Evolutionary conservation across 2,797 vertebrate species (phyloP), one percentile per base, ranked within the genome.

Genomic region (Hemitrygon akajei): DNA sequence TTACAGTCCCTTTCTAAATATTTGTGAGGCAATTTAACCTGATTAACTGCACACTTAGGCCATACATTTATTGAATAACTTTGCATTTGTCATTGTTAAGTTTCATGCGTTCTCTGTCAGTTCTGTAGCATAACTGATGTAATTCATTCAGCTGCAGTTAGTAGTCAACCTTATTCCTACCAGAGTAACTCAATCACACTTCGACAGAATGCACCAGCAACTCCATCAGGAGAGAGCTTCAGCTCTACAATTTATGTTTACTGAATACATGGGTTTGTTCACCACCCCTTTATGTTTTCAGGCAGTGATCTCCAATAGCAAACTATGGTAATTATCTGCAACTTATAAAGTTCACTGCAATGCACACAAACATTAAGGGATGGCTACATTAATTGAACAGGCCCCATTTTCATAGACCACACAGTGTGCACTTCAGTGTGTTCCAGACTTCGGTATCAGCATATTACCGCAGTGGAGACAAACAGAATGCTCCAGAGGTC

Each of bases 21-120:
- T 89, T 34, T 34, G 66, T 1, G 20, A 37, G n/a, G 7, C 63
- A 89, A 30, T 89, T 86, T 86, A n/a, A 60, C 16, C 60, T 12
- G 27, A 86, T 63, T 66, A 60, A 89, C 63, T 89, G n/a, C 20
- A 34, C 18, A 89, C 1, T 66, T 89, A 66, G 16, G n/a, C 66
- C 69, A 63, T 66, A 37, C n/a, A 69, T 89, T 89, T 37, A 0
- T 9, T 89, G 86, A 89, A 12, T 37, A 69, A 37, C 63, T 89
- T 89, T 69, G 34, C 66, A 89, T 89, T 89, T 89, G 60, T 69
- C 86, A 37, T 89, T 89, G 86, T 89, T 89, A 69, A 10, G 69
- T 37, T 37, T 89, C 7, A 66, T 30, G 34, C 66, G 86, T 30
- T 89, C 7, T 34, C 30, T 37, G 60, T 89, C n/a, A 37, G 60